These are phyloP conservation scores for Ophiothrix spiculata DNA, from an alignment of 35 echinoderm and acorn worm genomes.

Conservation along the genomic window DNA sequence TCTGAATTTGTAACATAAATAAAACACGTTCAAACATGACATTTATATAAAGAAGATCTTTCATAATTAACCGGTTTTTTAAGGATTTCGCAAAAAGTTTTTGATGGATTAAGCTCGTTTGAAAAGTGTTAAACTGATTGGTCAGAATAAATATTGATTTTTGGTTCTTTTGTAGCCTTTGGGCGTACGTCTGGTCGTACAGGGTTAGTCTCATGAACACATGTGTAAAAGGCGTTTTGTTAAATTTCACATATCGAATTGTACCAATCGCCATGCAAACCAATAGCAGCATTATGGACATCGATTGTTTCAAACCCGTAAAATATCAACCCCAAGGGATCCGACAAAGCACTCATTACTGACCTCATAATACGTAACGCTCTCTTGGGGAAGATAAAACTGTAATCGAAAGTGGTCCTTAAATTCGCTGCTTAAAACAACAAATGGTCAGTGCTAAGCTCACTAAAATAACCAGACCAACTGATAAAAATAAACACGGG, in stretches of 20 bases:
- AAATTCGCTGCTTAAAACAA: background rate
- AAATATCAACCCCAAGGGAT: background rate
- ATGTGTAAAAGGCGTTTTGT: background rate
- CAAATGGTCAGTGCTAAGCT: background rate
- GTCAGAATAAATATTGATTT: background rate
- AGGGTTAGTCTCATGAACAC: background rate
- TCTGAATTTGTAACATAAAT: too few species aligned
- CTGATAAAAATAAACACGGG: background rate
- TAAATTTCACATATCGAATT: background rate
- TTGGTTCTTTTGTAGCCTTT: background rate
- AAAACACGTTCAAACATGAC: too few species aligned
- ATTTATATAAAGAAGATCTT: too few species aligned
- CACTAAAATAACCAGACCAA: background rate
- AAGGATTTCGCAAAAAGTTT: too few species aligned
- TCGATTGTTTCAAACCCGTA: background rate
- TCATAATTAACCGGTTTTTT: too few species aligned
- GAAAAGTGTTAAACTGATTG: too few species aligned
- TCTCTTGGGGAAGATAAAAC: background rate
- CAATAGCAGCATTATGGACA: background rate
- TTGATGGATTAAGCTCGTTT: too few species aligned
- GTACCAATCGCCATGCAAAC: background rate
- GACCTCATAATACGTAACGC: constrained; percentile 3
- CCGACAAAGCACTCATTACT: background rate
- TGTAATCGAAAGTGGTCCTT: background rate
- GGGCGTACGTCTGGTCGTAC: background rate